phyloP scores from a whole-genome alignment of 64 coral and sea anemone species.

The Dendrophyllia cribrosa region DNA sequence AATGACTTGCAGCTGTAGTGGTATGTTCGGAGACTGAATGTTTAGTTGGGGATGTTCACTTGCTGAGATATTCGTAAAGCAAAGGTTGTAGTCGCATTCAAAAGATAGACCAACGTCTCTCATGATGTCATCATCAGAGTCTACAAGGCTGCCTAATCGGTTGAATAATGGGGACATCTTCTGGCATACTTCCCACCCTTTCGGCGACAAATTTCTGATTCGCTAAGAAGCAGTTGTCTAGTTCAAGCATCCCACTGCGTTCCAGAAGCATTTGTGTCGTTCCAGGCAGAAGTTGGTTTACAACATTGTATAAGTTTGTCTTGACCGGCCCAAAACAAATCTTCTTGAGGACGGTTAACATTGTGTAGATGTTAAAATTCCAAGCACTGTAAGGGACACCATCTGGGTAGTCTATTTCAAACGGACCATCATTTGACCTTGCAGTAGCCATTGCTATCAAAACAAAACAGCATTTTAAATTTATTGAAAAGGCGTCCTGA shows the following conservation, averaged over 20 bases:
- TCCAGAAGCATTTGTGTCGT: slow-evolving; percentile 28
- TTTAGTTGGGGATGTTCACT: slow-evolving; percentile 1
- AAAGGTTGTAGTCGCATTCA: slow-evolving; percentile 70
- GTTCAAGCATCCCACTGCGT: not conserved
- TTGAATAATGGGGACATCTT: slow-evolving; percentile 57
- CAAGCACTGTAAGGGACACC: slow-evolving; percentile 54
- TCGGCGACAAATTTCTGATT: slow-evolving; percentile 44
- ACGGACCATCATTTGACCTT: not conserved
- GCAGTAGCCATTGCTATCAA: slow-evolving; percentile 21
- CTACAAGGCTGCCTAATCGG: slow-evolving; percentile 37
- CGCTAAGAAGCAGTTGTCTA: slow-evolving; percentile 53
- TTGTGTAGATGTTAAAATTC: slow-evolving; percentile 70
- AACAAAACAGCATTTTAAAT: not conserved
- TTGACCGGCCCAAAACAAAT: slow-evolving; percentile 51
- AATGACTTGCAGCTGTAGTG: slow-evolving; percentile 22
- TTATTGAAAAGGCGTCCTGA: too few relatives aligned
- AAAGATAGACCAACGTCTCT: slow-evolving; percentile 46
- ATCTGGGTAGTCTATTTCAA: slow-evolving; percentile 49
- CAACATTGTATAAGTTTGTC: not conserved
- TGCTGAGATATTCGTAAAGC: slow-evolving; percentile 59
- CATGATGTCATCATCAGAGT: slow-evolving; percentile 25
- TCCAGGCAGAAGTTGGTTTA: slow-evolving; percentile 24
- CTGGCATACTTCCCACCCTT: slow-evolving; percentile 49
- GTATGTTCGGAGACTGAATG: not conserved
- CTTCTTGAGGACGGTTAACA: slow-evolving; percentile 36